Evolutionary conservation across 2,113 vertebrate genomes (phyloP).

Genomic region (Gallinago undulata): DNA sequence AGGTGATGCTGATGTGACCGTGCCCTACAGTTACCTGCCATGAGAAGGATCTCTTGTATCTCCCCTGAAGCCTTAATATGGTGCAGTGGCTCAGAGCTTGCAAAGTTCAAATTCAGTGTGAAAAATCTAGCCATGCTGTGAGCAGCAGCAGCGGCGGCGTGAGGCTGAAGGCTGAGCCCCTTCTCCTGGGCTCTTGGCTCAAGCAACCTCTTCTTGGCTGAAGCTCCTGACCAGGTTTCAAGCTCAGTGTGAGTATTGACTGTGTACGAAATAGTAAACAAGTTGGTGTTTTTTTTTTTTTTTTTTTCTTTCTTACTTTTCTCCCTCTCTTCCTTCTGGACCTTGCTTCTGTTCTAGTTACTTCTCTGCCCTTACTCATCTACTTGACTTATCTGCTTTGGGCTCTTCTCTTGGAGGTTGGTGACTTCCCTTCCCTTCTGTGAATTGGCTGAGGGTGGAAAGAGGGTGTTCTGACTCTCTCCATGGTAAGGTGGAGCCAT

Average conservation of each 20-base stretch:
- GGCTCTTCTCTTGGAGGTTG: neutral
- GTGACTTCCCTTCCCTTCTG: neutral
- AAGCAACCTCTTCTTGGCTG: neutral
- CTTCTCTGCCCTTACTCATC: neutral
- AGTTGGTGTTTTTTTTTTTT: neutral
- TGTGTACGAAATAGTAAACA: neutral
- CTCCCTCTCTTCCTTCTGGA: neutral
- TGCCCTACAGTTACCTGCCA: neutral
- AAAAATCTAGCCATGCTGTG: neutral
- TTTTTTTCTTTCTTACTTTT: neutral
- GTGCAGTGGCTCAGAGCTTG: neutral
- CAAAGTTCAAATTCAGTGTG: neutral
- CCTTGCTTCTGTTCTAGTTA: neutral
- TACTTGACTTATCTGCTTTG: neutral
- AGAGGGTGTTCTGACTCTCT: neutral
- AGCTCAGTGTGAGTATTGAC: neutral
- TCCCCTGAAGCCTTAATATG: neutral
- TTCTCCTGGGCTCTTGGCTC: neutral
- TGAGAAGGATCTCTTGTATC: neutral
- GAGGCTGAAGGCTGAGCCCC: neutral
- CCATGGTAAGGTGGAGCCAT: neutral
- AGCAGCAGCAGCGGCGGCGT: rapidly evolving
- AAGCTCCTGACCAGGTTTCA: neutral
- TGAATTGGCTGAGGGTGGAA: neutral
- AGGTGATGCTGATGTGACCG: neutral